phyloP scores from a whole-genome alignment of 2,113 vertebrate genomes.

The Struthio camelus region DNA sequence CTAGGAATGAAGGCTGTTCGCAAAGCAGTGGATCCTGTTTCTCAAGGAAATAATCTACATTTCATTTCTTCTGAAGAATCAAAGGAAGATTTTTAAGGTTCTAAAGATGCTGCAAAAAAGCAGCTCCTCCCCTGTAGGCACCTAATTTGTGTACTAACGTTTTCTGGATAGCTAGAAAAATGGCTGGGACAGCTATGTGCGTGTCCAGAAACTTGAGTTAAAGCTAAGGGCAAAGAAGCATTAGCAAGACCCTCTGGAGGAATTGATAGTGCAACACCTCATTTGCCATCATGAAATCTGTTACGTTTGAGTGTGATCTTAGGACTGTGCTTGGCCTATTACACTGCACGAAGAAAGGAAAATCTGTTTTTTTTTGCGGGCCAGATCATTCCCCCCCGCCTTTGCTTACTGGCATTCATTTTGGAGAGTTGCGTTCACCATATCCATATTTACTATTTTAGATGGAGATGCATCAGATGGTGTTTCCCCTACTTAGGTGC shows the following conservation, averaged over 20 bases:
- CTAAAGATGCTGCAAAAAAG: constrained; percentile 27
- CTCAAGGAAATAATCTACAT: constrained; percentile 66
- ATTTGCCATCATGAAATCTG: fast-evolving
- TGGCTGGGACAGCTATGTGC: not conserved
- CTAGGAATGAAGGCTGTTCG: constrained; percentile 56
- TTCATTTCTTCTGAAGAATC: constrained; percentile 66
- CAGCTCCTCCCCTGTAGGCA: constrained; percentile 19
- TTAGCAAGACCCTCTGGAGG: not conserved
- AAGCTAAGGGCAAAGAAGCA: not conserved
- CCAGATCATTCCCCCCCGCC: not conserved
- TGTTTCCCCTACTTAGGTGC: not conserved
- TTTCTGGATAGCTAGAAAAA: not conserved
- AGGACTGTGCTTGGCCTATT: not conserved
- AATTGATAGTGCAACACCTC: not conserved
- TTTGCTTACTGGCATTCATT: not conserved
- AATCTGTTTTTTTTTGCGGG: not conserved
- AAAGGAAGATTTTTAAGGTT: constrained; percentile 52
- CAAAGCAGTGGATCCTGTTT: constrained; percentile 69
- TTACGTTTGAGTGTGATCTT: fast-evolving
- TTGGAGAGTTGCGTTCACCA: not conserved
- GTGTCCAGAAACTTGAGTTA: not conserved
- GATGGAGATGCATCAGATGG: not conserved
- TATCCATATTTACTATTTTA: not conserved
- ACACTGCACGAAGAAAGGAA: not conserved
- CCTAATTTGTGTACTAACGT: not conserved